A percentile compares a stretch with the other conserved stretches of the same genome.
Conservation (phyloP, 2,888 invertebrate species). For the Ophioninae sp. region DNA sequence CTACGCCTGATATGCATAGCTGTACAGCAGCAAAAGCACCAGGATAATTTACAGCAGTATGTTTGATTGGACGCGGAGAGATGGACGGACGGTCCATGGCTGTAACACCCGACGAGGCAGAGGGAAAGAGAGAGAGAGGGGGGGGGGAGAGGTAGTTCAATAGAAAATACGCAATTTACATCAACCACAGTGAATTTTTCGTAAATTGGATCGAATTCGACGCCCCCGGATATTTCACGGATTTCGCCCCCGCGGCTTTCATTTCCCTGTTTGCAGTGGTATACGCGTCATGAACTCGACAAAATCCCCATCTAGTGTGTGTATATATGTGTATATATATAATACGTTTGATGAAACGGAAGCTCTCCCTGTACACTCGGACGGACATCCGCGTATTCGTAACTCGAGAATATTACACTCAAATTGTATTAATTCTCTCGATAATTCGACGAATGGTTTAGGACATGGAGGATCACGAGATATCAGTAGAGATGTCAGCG, state of each 20-base stretch:
- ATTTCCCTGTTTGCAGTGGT: conserved; percentile 26
- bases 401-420: conserved; percentile 45
- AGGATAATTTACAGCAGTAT: conserved; percentile 12
- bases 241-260: conserved; percentile 29
- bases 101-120: not conserved
- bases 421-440: conserved; percentile 71
- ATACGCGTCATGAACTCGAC: conserved; percentile 3
- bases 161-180: conserved; percentile 56
- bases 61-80: conserved; percentile 12
- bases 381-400: not conserved
- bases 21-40: not conserved
- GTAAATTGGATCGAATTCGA: conserved; percentile 50
- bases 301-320: not conserved
- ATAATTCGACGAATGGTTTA: conserved; percentile 70
- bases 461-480: not conserved
- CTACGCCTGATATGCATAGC: not conserved
- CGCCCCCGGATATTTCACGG: conserved; percentile 47
- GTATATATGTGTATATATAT: not conserved
- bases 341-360: conserved; percentile 4
- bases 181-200: conserved; percentile 50
- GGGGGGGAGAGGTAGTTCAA: conserved; percentile 5
- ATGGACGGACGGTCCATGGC: conserved; percentile 25
- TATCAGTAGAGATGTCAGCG: not conserved
- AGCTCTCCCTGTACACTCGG: not conserved
- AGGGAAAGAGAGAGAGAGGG: not conserved